Conservation (phyloP, 1,140 invertebrate species). For the Cyclargus thomasi region DNA sequence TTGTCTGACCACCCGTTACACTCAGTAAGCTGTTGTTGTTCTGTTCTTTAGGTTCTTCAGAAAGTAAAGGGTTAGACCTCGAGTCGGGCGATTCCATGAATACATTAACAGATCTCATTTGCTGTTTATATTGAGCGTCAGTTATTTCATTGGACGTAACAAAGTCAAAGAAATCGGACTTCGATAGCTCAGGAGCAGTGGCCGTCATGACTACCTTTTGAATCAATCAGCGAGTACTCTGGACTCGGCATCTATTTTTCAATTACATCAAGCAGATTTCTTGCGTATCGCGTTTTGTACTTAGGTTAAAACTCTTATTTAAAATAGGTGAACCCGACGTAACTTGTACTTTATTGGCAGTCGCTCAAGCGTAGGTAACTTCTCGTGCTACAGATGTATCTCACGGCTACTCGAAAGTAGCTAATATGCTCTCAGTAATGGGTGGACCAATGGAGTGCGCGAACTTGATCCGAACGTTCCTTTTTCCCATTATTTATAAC, state of each 20-base stretch:
- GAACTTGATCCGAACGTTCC: conserved; percentile 68
- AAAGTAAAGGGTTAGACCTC: conserved; percentile 69
- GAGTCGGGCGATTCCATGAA: conserved; percentile 76
- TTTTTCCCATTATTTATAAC: conserved; percentile 73
- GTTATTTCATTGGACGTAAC: conserved; percentile 84
- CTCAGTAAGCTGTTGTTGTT: conserved; percentile 81
- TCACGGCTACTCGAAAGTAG: conserved; percentile 49
- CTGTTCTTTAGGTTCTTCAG: conserved; percentile 78
- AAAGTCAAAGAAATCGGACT: conserved; percentile 91
- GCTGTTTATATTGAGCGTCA: conserved; percentile 78
- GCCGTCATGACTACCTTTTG: conserved; percentile 85
- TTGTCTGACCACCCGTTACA: conserved; percentile 56
- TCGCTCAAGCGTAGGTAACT: conserved; percentile 70
- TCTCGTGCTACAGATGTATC: conserved; percentile 42
- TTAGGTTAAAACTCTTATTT: conserved; percentile 66
- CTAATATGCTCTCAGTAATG: conserved; percentile 45
- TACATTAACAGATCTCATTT: conserved; percentile 78
- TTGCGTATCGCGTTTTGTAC: conserved; percentile 52
- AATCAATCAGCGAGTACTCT: conserved; percentile 46
- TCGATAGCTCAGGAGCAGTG: conserved; percentile 83
- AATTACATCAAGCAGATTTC: conserved; percentile 43
- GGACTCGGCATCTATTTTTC: conserved; percentile 39
- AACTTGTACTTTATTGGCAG: conserved; percentile 74
- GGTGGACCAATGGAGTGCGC: conserved; percentile 70
- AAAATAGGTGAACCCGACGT: conserved; percentile 66